Conservation (phyloP, 1,140 invertebrate species). For the Adoxophyes honmai region DNA sequence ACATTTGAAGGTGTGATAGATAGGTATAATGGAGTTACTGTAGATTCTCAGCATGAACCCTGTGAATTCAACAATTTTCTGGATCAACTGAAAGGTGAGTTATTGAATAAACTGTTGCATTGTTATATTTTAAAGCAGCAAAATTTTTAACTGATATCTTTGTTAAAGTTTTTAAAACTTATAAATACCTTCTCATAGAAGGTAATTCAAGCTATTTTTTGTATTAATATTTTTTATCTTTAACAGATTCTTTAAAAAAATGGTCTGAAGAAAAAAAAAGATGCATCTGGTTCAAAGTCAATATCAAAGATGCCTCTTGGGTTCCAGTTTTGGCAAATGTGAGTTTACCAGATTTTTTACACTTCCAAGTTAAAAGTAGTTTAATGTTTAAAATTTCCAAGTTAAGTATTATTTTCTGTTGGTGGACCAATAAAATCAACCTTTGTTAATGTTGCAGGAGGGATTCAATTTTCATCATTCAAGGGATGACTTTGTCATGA, state of each 20-base stretch:
- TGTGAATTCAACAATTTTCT: constrained; percentile 75
- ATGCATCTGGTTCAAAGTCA: constrained; percentile 91
- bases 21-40: constrained; percentile 83
- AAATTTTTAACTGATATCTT: too few relatives aligned
- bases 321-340: constrained; percentile 87
- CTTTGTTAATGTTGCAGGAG: constrained; percentile 72
- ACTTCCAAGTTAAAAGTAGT: too few relatives aligned
- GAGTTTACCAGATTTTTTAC: constrained; percentile 37
- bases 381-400: constrained; percentile 13
- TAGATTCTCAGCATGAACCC: constrained; percentile 80
- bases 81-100: constrained; percentile 78
- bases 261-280: constrained; percentile 83
- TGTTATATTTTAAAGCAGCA: too few relatives aligned
- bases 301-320: constrained; percentile 83
- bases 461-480: constrained; percentile 94
- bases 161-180: too few relatives aligned
- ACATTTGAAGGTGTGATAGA: constrained; percentile 78
- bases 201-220: too few relatives aligned
- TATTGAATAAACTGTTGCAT: too few relatives aligned
- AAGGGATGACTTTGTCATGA: constrained; percentile 85
- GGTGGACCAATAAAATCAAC: too few relatives aligned
- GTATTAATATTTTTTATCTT: background rate
- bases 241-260: constrained; percentile 82
- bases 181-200: too few relatives aligned
- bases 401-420: constrained; percentile 12